Evolutionary conservation across 2,113 vertebrate species (phyloP).

Genomic region (Sclerurus mexicanus): DNA sequence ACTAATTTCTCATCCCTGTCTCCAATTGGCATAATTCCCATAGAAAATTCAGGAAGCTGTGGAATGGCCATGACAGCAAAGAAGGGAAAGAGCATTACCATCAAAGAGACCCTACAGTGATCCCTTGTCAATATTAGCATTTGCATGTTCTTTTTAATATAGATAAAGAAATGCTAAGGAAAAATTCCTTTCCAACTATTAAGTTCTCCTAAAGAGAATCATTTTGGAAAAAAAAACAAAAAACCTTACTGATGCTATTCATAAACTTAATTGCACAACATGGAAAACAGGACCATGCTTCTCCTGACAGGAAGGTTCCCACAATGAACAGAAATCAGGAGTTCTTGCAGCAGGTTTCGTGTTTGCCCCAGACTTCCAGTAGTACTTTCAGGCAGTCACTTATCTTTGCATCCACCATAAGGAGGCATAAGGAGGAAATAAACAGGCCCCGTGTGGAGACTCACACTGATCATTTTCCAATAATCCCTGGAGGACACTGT

Average conservation of each 20-base stretch:
- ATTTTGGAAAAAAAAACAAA: not conserved
- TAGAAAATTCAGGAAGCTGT: not conserved
- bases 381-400: too few relatives aligned
- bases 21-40: not conserved
- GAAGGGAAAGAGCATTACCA: not conserved
- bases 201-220: not conserved
- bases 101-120: not conserved
- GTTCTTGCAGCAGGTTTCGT: too few relatives aligned
- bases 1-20: not conserved
- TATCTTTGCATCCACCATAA: too few relatives aligned
- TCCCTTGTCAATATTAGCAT: not conserved
- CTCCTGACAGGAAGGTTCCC: not conserved
- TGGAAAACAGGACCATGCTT: not conserved
- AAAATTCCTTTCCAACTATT: not conserved
- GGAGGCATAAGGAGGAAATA: not conserved
- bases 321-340: too few relatives aligned
- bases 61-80: not conserved
- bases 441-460: not conserved
- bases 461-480: rapidly evolving
- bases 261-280: not conserved
- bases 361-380: too few relatives aligned
- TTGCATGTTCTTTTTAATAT: not conserved
- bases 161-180: not conserved
- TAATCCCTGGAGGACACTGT: not conserved
- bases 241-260: not conserved